Evolutionary conservation across 2,888 invertebrate species (phyloP), one percentile per base, ranked within the genome.

Genomic region (Sceliomorpha sp.): DNA sequence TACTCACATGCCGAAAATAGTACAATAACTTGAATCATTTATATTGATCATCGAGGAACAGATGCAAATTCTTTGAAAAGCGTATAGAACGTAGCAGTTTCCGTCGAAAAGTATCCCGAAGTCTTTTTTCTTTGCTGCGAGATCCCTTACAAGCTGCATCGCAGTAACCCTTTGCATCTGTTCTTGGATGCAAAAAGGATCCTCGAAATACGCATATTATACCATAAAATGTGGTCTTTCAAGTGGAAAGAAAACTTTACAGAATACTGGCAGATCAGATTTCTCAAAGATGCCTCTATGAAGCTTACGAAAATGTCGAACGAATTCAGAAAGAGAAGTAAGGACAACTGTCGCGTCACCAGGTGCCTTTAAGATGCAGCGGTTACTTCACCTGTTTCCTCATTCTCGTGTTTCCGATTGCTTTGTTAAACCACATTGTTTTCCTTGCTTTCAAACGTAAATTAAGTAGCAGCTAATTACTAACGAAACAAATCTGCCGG

Each of bases 221-320:
- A 27, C 17, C 40, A 51, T 37, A 64, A 74, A 70, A 70, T 40
- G 67, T 75, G 74, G 45, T 70, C 72, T 73, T 66, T 81, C 76
- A 75, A 81, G 81, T 80, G 83, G 77, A 82, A 82, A 72, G 74
- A 76, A 79, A 79, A 80, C 66, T 58, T 59, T 34, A 44, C 60
- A 39, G 36, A 64, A 66, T 63, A 59, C 51, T 37, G 63, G 58
- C 55, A 66, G 72, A 50, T 72, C 69, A 55, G 50, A 69, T 72
- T 72, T 72, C 72, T 48, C 12, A 7, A 29, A 32, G 67, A 47
- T 26, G 20, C 20, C 47, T 15, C 29, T 37, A 17, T n/a, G 45
- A 13, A 45, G 15, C 27, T 14, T 29, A 15, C 17, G 31, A 32
- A 39, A 39, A 14, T 2, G 27, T 10, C 37, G 14, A 10, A 10